Evolutionary conservation across 1,140 invertebrate species (phyloP), one percentile per base, ranked within the genome.

Genomic region (Pogonomyrmex barbatus): DNA sequence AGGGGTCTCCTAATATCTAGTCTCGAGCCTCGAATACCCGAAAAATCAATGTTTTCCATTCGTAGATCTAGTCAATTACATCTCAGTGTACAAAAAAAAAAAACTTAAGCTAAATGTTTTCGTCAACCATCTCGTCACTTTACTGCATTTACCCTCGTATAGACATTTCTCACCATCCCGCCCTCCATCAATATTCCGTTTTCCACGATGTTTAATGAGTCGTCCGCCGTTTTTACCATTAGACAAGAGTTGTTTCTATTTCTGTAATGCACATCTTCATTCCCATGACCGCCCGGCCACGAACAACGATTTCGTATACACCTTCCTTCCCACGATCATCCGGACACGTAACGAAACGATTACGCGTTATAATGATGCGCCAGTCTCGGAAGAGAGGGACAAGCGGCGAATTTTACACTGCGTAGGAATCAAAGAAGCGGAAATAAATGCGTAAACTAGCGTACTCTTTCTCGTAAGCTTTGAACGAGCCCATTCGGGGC

Each of bases 31-130:
- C 91, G 30, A 67, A 87, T 87, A 89, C 89, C 91, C 89, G 77
- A 92, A 93, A 30, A 94, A 94, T 94, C 92, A 94, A 93, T 93
- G 92, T 94, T 94, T 94, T 94, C 93, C 93, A 94, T 93, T 94
- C 86, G 90, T 93, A 94, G 91, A 65, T 87, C 84, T 93, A 93
- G 91, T 91, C 88, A 65, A 93, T 91, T 91, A 93, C 88, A 91
- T 92, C 91, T 93, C 91, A 91, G 85, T 94, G 93, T 94, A 94
- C 91, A 94, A 92, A 45, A 24, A 24, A 24, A 24, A 24, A 24
- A 24, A 93, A 91, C 71, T 91, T 91, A 88, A 92, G 89, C 71
- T 93, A 88, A 92, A 93, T 91, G 89, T 93, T 94, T 68, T 90
- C 83, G 70, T 86, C n/a, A n/a, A 82, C 82, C 84, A 70, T 85